Evolutionary conservation across 2,888 invertebrate species (phyloP).

Genomic region (Chalcis sispes): DNA sequence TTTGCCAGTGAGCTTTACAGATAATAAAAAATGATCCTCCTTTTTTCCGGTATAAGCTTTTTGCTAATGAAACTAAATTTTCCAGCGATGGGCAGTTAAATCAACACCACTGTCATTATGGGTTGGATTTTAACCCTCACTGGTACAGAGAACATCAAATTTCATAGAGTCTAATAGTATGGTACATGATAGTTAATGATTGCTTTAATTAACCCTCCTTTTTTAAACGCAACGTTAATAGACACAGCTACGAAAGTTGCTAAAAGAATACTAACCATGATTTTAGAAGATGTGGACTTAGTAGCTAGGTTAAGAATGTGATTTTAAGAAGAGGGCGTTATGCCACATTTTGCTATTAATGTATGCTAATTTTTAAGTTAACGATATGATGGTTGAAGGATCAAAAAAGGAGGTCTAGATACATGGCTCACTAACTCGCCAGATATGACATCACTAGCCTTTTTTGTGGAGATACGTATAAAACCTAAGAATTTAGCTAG

Average conservation of each 20-base stretch:
- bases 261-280: neutral
- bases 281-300: conserved; percentile 5
- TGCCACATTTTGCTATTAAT: conserved; percentile 1
- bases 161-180: too few relatives aligned
- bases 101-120: too few relatives aligned
- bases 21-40: neutral
- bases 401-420: neutral
- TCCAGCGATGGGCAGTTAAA: too few relatives aligned
- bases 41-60: neutral
- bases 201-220: too few relatives aligned
- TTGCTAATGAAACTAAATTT: too few relatives aligned
- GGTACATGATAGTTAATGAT: conserved; percentile 2
- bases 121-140: too few relatives aligned
- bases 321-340: neutral
- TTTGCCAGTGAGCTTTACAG: neutral
- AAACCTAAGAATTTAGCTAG: conserved; percentile 14
- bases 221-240: neutral
- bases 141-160: too few relatives aligned
- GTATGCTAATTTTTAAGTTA: conserved; percentile 1
- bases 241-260: neutral
- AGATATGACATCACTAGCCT: neutral
- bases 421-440: neutral
- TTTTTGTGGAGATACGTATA: neutral
- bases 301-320: neutral
- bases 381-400: neutral